Evolutionary conservation across 53 echinoderm and acorn worm species (phyloP).

Genomic region (Apostichopus leukothele): DNA sequence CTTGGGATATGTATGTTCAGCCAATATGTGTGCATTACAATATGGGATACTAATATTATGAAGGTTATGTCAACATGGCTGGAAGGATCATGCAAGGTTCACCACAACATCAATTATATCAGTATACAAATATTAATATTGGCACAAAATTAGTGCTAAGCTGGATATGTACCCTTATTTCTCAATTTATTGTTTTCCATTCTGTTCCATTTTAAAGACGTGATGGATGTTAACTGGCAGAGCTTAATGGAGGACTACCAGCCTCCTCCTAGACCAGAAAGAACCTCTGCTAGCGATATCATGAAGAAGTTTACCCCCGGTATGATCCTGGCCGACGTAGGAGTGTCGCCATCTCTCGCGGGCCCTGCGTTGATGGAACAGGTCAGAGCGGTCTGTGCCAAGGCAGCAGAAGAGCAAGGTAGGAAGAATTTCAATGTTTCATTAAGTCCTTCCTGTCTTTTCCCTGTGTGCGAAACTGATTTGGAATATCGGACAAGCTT

Average conservation of each 20-base stretch:
- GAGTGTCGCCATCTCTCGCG: slow-evolving; percentile 82
- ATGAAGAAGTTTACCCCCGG: slow-evolving; percentile 85
- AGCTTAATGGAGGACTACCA: slow-evolving; percentile 67
- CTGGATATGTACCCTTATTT: too few species aligned
- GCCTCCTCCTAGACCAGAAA: slow-evolving; percentile 42
- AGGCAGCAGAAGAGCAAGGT: slow-evolving; percentile 73
- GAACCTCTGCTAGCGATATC: slow-evolving; percentile 57
- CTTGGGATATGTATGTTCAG: too few species aligned
- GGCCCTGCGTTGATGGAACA: slow-evolving; percentile 86
- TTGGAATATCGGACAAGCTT: too few species aligned
- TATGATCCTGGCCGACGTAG: slow-evolving; percentile 71
- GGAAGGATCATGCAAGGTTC: too few species aligned
- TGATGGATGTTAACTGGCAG: slow-evolving; percentile 88
- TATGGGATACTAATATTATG: too few species aligned
- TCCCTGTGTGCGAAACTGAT: too few species aligned
- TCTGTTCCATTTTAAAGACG: slow-evolving; percentile 25
- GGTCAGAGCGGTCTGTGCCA: slow-evolving; percentile 67
- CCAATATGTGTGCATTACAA: too few species aligned
- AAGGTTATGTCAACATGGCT: too few species aligned
- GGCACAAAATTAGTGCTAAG: too few species aligned
- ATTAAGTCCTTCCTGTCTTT: too few species aligned
- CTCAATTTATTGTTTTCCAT: neutral
- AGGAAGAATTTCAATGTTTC: slow-evolving; percentile 31
- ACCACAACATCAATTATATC: too few species aligned
- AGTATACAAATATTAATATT: too few species aligned